phyloP scores from a whole-genome alignment of 2,797 vertebrate species.

The Peromyscus attwateri region DNA sequence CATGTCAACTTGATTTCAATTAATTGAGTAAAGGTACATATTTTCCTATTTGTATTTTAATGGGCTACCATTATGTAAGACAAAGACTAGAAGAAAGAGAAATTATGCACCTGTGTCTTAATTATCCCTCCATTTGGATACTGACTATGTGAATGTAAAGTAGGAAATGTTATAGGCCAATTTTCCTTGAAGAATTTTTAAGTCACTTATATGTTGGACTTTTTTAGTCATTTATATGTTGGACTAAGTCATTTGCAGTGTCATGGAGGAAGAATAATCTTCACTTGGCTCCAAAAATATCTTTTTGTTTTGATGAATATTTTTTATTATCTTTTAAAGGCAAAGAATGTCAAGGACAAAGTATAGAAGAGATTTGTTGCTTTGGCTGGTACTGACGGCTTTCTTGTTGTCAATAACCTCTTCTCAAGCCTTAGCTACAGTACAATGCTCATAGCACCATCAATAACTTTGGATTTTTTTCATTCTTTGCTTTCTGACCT shows the following conservation, averaged over 20 bases:
- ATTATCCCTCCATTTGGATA: background rate
- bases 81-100: slow-evolving; percentile 22
- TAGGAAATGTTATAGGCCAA: background rate
- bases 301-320: slow-evolving; percentile 25
- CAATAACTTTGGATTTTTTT: background rate
- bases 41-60: slow-evolving; percentile 49
- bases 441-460: background rate
- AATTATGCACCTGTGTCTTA: background rate
- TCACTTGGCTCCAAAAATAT: background rate
- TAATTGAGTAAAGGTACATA: background rate
- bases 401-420: background rate
- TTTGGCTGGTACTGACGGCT: background rate
- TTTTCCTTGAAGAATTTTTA: background rate
- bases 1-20: background rate
- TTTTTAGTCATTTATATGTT: background rate
- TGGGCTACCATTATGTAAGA: slow-evolving; percentile 7
- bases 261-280: background rate
- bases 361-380: background rate
- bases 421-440: background rate
- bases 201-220: slow-evolving; percentile 13
- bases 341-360: background rate
- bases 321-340: slow-evolving; percentile 20
- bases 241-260: slow-evolving; percentile 60
- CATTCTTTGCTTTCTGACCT: background rate
- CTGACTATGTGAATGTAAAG: background rate